Conservation (phyloP, 2,113 vertebrate species). For the Todiramphus saurophagus region DNA sequence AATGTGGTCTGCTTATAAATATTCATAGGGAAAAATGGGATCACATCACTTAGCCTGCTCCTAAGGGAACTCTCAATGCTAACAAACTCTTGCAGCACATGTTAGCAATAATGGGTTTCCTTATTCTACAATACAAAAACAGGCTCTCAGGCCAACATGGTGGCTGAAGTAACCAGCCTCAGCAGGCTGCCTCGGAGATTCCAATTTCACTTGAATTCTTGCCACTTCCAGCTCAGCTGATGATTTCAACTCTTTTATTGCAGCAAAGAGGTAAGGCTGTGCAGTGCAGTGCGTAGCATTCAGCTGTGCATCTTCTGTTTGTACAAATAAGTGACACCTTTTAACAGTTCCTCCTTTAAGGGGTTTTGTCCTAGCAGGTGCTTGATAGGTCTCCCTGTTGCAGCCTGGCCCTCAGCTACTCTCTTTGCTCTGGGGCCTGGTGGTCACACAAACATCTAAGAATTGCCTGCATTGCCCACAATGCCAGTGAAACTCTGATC, state of each 20-base stretch:
- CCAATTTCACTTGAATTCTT: constrained; percentile 53
- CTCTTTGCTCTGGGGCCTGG: background rate
- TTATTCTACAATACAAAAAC: constrained; percentile 78
- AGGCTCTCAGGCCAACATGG: constrained; percentile 58
- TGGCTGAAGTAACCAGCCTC: constrained; percentile 68
- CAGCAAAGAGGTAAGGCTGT: background rate
- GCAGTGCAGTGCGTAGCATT: background rate
- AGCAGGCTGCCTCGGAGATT: constrained; percentile 32
- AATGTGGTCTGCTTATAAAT: constrained; percentile 75
- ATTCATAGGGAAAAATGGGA: constrained; percentile 76
- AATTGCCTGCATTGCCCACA: background rate
- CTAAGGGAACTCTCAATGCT: constrained; percentile 68
- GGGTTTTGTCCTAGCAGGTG: background rate
- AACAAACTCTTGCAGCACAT: constrained; percentile 72
- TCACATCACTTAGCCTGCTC: constrained; percentile 69
- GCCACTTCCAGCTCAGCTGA: background rate
- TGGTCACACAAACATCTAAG: background rate
- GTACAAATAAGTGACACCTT: background rate
- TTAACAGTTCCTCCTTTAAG: background rate
- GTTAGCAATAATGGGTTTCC: constrained; percentile 77
- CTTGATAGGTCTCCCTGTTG: background rate
- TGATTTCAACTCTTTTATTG: constrained; percentile 27
- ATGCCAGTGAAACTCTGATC: background rate
- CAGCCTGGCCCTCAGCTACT: background rate
- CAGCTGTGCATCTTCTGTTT: background rate